Conservation (phyloP, 2,113 vertebrate species). For the Rhizomys pruinosus region DNA sequence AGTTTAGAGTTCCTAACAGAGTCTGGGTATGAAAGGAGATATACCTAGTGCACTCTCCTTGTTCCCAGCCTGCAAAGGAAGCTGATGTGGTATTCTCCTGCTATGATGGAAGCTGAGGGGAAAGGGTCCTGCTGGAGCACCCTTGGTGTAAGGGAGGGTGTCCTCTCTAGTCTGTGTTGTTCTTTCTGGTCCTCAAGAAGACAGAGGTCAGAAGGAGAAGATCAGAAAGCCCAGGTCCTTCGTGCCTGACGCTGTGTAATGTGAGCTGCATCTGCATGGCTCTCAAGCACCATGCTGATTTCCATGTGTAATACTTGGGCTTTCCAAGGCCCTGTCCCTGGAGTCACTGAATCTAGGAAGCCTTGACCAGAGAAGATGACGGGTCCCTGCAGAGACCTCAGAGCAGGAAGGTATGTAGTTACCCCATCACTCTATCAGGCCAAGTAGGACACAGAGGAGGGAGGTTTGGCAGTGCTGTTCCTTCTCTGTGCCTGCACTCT, state of each 20-base stretch:
- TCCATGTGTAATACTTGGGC: background rate
- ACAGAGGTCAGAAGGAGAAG: rapidly evolving
- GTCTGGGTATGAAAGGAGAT: no score
- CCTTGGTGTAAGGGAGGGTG: no score
- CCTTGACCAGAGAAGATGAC: background rate
- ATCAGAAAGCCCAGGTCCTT: background rate
- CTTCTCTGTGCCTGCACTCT: background rate
- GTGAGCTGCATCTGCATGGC: no score
- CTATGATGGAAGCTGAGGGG: rapidly evolving
- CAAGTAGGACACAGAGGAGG: no score
- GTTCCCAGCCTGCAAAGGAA: no score
- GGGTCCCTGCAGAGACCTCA: no score
- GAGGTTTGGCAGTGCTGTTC: background rate
- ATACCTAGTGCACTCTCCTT: no score
- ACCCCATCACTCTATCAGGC: background rate
- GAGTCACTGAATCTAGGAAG: background rate
- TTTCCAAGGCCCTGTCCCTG: background rate
- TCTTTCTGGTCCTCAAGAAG: background rate
- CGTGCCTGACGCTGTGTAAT: no score
- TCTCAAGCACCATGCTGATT: background rate
- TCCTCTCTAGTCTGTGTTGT: no score
- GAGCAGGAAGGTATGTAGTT: rapidly evolving
- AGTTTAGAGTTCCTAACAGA: no score
- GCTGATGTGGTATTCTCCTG: background rate
- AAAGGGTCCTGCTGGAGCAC: no score